Percentiles rank a stretch among this genome's conserved stretches.
These are phyloP conservation scores for Columbina picui DNA, from an alignment of 2,113 vertebrate species.

Conservation along the genomic window DNA sequence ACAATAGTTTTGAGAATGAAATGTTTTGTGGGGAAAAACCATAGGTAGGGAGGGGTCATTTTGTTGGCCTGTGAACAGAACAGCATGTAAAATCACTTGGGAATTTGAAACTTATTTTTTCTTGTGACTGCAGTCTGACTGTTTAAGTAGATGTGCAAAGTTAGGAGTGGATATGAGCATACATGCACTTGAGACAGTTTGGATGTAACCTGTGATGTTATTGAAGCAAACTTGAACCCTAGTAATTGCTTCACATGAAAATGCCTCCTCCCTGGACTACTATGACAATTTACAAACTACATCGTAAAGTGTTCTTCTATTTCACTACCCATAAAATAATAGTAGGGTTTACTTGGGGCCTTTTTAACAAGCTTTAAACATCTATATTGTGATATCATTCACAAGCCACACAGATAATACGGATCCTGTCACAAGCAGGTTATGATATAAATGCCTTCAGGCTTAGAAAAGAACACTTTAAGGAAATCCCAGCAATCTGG, in stretches of 20 bases:
- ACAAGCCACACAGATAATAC: neutral
- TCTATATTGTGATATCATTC: neutral
- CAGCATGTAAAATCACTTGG: neutral
- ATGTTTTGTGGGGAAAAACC: neutral
- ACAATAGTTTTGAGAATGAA: neutral
- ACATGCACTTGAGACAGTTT: neutral
- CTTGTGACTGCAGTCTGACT: neutral
- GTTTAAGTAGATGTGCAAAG: neutral
- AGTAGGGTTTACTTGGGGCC: neutral
- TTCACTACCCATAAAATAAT: neutral
- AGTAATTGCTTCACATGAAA: neutral
- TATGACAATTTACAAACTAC: neutral
- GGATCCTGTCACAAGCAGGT: neutral
- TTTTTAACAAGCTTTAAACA: neutral
- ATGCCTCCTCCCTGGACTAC: neutral
- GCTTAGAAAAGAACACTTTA: neutral
- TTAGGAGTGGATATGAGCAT: neutral
- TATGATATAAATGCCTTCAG: neutral
- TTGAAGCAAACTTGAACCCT: neutral
- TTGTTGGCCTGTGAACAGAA: neutral
- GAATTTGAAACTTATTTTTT: neutral
- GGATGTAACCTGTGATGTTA: neutral
- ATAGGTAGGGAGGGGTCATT: neutral
- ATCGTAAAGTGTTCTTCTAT: neutral
- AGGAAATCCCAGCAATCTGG: neutral